Conservation (phyloP, 2,113 vertebrate genomes). For the Vombatus ursinus region DNA sequence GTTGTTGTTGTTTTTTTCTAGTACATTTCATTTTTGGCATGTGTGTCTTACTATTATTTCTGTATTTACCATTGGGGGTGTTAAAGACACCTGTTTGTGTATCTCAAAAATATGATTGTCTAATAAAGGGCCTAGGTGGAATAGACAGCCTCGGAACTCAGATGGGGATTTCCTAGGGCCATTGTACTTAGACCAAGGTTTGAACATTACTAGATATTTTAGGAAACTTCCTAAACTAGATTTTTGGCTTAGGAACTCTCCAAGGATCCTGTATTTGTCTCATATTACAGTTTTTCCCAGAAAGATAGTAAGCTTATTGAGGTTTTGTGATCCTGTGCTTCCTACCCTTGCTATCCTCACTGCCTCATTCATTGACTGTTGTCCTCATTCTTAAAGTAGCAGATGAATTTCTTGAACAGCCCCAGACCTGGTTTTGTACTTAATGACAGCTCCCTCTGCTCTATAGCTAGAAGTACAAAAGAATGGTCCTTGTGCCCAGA, state of each 20-base stretch:
- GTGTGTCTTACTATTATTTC: conserved; percentile 9
- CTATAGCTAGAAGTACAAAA: background rate
- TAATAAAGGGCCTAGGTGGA: conserved; percentile 3
- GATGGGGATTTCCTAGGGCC: background rate
- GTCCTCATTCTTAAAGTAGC: background rate
- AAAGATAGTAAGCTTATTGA: conserved; percentile 10
- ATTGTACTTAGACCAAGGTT: background rate
- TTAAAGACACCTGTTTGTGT: conserved; percentile 15
- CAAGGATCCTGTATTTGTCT: conserved; percentile 9
- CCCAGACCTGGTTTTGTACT: background rate
- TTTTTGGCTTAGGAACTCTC: conserved; percentile 30
- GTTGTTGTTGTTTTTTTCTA: background rate
- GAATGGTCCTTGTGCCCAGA: background rate
- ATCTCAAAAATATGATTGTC: conserved; percentile 18
- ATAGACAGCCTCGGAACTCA: background rate
- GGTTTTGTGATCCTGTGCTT: background rate
- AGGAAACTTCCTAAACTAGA: conserved; percentile 17
- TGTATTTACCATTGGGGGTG: conserved; percentile 46
- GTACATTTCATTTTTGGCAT: background rate
- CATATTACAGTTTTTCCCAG: background rate
- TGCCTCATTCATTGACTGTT: background rate
- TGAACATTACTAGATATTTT: conserved; percentile 5
- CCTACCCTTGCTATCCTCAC: background rate
- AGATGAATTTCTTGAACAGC: background rate
- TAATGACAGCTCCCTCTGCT: background rate